These are phyloP conservation scores for Psilopsiagon aymara DNA, from an alignment of 2,113 vertebrate genomes.

Conservation along the genomic window DNA sequence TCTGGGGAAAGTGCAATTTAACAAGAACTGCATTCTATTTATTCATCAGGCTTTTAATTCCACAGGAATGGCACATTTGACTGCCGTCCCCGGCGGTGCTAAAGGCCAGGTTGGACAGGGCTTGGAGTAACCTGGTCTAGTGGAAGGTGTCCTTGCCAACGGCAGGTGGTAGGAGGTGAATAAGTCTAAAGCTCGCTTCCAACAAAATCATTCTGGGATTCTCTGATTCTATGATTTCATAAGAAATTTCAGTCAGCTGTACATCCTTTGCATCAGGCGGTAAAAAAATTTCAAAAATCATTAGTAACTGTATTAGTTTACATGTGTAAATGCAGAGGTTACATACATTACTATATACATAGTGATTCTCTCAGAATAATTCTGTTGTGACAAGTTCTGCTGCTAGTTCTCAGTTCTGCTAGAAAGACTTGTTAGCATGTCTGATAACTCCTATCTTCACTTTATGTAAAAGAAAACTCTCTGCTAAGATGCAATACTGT, in stretches of 20 bases:
- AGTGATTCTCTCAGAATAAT: neutral
- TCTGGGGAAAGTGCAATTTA: neutral
- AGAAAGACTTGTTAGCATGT: neutral
- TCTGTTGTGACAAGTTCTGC: neutral
- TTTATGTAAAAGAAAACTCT: neutral
- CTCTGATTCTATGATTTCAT: neutral
- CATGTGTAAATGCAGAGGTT: neutral
- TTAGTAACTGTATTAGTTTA: neutral
- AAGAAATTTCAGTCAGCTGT: neutral
- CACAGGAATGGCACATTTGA: neutral
- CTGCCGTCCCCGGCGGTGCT: neutral
- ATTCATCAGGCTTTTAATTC: neutral
- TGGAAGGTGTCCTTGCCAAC: neutral
- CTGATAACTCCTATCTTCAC: neutral
- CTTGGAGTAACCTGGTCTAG: neutral
- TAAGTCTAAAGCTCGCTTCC: neutral
- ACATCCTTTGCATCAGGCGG: neutral
- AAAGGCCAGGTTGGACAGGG: neutral
- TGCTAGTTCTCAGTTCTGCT: neutral
- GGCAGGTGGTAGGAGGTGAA: neutral
- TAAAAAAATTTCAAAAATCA: neutral
- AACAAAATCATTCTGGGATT: neutral
- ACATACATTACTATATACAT: neutral
- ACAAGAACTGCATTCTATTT: neutral
- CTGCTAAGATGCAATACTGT: neutral